Base-by-base conservation (phyloP, 2,113 vertebrate genomes). In the Sitta europaea region DNA sequence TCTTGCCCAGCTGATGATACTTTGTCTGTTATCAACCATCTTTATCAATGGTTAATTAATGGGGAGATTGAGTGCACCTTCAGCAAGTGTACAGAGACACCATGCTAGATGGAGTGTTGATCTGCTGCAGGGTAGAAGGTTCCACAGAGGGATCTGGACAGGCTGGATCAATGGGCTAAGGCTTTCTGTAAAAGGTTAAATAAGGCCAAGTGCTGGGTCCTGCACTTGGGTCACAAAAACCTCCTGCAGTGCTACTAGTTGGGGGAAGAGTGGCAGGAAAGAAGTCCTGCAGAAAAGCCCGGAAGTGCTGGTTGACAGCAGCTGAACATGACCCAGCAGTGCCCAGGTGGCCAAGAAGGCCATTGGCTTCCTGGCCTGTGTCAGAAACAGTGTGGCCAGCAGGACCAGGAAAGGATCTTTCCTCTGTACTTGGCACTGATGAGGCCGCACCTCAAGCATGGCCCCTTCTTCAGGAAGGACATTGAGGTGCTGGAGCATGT, bases 211-310 rank as follows among this genome's bases (percentile, higher is more conserved):
- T 45, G 25, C 36, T 23, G 4, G 2, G 7, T 83, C 7, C 20
- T 79, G 22, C 43, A 25, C 29, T 23, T 35, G 8, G 6, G 42
- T 77, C 38, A 9, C 42, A 47, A 23, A 47, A 38, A 11, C 17
- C 23, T 9, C 16, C 17, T 51, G 55, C 23, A 68, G 19, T 0
- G 0, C n/a, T n/a, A 7, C 12, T 5, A 5, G 11, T 3, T 21
- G 42, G 11, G 15, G 17, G 7, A 29, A 8, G 10, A 79, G 35
- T n/a, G 27, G 6, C 73, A 88, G 54, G 14, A 58, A 68, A 78
- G 15, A 42, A 78, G 36, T 33, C 48, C 11, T 6, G 25, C 16
- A 24, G 59, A 57, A 73, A 62, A 29, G 22, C 58, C 11, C 62
- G 47, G 4, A 12, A 14, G 8, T 72, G 35, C 11, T 82, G 12